phyloP scores from a whole-genome alignment of 2,113 vertebrate species.

The Mungos mungo region DNA sequence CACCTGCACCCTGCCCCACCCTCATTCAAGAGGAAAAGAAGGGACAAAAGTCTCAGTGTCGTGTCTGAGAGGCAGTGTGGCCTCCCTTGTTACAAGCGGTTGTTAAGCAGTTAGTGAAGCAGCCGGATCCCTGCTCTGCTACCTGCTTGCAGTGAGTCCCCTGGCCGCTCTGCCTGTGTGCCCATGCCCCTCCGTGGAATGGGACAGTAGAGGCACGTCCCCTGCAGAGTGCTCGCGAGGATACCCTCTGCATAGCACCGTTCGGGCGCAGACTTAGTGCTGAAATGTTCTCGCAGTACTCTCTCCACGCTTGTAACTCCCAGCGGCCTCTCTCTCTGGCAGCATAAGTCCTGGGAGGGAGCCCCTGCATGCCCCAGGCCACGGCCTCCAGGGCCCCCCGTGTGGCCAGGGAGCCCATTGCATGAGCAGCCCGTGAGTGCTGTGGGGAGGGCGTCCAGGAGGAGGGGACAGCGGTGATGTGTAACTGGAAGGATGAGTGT shows the following conservation, averaged over 20 bases:
- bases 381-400: fast-evolving
- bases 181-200: fast-evolving
- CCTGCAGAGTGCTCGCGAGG: neutral
- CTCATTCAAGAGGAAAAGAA: neutral
- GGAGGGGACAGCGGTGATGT: fast-evolving
- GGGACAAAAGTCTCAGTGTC: neutral
- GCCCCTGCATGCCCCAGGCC: neutral
- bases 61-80: neutral
- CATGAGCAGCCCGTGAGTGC: neutral
- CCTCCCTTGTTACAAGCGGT: fast-evolving
- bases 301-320: too few relatives aligned
- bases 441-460: neutral
- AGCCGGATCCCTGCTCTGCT: too few relatives aligned
- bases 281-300: fast-evolving
- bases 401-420: neutral
- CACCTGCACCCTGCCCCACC: neutral
- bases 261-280: neutral
- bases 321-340: neutral
- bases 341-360: neutral
- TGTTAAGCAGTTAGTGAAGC: neutral
- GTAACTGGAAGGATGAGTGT: fast-evolving
- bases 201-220: fast-evolving
- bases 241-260: fast-evolving
- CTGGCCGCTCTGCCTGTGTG: neutral
- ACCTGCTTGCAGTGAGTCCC: fast-evolving